Evolutionary conservation across 2,797 vertebrate genomes (phyloP).

Genomic region (Echiichthys vipera): DNA sequence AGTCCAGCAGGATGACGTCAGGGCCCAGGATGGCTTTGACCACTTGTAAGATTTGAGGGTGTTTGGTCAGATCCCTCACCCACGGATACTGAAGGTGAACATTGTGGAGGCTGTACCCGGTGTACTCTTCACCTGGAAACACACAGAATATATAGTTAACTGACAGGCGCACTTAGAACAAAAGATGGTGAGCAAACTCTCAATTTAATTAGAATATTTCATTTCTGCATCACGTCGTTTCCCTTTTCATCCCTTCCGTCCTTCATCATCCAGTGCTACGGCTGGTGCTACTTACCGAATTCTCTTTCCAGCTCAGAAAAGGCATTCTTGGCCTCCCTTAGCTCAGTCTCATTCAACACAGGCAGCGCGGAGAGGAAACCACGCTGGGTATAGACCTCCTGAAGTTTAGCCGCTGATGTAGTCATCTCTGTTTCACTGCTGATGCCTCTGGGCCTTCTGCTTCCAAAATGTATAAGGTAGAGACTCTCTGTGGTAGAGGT

Average conservation of each 20-base stretch:
- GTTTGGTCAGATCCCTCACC: slow-evolving; percentile 80
- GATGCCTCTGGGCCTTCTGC: slow-evolving; percentile 12
- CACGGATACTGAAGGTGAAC: slow-evolving; percentile 82
- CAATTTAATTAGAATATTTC: too few relatives aligned
- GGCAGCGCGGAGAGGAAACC: slow-evolving; percentile 81
- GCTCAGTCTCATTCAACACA: slow-evolving; percentile 75
- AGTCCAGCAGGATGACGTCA: slow-evolving; percentile 86
- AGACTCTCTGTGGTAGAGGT: background rate
- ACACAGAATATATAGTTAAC: background rate
- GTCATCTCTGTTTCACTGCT: slow-evolving; percentile 45
- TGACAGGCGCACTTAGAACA: background rate
- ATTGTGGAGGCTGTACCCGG: slow-evolving; percentile 87
- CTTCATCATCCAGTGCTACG: background rate
- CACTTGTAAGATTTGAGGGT: slow-evolving; percentile 74
- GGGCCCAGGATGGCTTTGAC: slow-evolving; percentile 79
- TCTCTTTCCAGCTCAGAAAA: slow-evolving; percentile 82
- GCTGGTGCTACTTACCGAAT: slow-evolving; percentile 84
- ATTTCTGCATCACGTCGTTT: background rate
- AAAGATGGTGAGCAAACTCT: too few relatives aligned
- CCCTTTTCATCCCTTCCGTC: background rate
- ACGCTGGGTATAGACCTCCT: slow-evolving; percentile 74
- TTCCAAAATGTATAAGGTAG: slow-evolving; percentile 29
- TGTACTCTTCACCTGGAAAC: slow-evolving; percentile 80
- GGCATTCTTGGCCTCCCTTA: slow-evolving; percentile 72
- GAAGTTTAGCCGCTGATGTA: slow-evolving; percentile 45